These are phyloP conservation scores for Lasioglossum figueresi DNA, from an alignment of 2,888 invertebrate genomes.

Conservation along the genomic window DNA sequence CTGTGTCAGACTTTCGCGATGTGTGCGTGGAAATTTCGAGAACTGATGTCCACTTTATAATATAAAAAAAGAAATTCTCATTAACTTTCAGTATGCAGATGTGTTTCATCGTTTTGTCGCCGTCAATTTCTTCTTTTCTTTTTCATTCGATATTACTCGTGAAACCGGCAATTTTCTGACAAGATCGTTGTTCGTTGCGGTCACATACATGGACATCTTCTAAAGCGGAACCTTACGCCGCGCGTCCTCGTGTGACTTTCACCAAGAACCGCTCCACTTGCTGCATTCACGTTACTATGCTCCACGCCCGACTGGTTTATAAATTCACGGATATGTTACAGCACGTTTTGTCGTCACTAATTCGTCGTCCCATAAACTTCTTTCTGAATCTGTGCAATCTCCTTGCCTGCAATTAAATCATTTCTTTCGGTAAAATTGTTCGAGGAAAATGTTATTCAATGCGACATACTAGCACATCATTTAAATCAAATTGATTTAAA, in stretches of 20 bases:
- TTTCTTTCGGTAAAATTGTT: background rate
- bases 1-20: background rate
- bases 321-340: conserved; percentile 55
- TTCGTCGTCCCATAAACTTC: background rate
- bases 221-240: conserved; percentile 40
- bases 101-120: background rate
- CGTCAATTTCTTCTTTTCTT: conserved; percentile 36
- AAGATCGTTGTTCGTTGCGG: conserved; percentile 45
- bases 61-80: background rate
- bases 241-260: conserved; percentile 65
- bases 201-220: conserved; percentile 49
- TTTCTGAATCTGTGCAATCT: background rate
- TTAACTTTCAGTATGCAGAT: background rate
- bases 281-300: conserved; percentile 51
- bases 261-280: conserved; percentile 78
- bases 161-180: conserved; percentile 49
- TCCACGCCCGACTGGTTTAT: conserved; percentile 56
- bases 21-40: background rate
- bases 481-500: background rate
- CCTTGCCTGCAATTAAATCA: background rate
- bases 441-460: background rate
- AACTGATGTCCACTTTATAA: background rate
- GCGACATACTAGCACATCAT: background rate
- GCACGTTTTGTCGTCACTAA: conserved; percentile 25
- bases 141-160: conserved; percentile 46